A percentile compares a stretch with the other conserved stretches of the same genome.
Evolutionary conservation across 2,797 vertebrate species (phyloP).

Genomic region (Poliocrania exsul): DNA sequence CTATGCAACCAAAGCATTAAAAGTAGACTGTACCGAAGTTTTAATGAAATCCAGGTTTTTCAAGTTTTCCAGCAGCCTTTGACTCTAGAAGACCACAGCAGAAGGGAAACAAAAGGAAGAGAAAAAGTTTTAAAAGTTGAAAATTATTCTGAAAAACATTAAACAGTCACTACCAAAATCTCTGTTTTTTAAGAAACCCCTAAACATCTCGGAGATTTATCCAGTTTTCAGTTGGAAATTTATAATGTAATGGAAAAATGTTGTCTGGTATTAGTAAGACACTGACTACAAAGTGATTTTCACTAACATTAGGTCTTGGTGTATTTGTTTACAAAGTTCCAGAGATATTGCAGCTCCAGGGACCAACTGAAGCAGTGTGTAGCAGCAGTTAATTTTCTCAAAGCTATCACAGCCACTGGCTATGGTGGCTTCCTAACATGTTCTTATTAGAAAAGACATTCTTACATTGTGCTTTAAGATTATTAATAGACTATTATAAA

Average conservation of each 20-base stretch:
- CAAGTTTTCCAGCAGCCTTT: constrained; percentile 87
- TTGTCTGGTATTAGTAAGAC: background rate
- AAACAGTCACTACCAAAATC: background rate
- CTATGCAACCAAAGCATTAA: background rate
- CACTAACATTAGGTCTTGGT: background rate
- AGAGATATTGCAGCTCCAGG: background rate
- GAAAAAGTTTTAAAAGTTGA: background rate
- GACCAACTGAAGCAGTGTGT: background rate
- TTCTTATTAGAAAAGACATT: background rate
- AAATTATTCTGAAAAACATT: background rate
- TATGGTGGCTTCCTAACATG: background rate
- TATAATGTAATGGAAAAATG: background rate
- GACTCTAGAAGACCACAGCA: constrained; percentile 83
- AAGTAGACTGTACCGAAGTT: constrained; percentile 83
- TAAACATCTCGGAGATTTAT: background rate
- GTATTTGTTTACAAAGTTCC: background rate
- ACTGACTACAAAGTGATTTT: background rate
- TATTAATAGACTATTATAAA: background rate
- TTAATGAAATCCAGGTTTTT: constrained; percentile 88
- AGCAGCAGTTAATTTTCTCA: background rate
- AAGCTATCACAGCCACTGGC: background rate
- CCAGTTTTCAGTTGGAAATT: background rate
- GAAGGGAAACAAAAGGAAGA: background rate
- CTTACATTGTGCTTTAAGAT: background rate
- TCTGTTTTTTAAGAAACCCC: background rate